phyloP scores from a whole-genome alignment of 2,797 vertebrate genomes.

The Nothura maculosa region DNA sequence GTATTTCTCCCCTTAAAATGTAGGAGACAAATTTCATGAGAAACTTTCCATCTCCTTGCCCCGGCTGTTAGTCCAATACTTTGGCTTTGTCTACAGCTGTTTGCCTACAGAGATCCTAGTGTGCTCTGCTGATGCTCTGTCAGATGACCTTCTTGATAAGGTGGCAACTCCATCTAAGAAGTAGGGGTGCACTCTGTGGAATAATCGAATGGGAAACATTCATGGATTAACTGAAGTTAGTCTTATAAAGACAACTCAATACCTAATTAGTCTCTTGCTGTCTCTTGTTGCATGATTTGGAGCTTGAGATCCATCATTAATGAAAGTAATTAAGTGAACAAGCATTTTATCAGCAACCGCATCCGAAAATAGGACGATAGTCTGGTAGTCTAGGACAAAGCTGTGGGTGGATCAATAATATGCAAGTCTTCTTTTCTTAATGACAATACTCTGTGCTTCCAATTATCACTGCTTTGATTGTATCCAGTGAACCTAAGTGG shows the following conservation, averaged over 20 bases:
- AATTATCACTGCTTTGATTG: slow-evolving; percentile 7
- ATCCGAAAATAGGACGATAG: neutral
- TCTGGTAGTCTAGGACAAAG: neutral
- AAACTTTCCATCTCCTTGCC: neutral
- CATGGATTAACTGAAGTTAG: neutral
- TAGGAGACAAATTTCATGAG: neutral
- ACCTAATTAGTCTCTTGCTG: slow-evolving; percentile 37
- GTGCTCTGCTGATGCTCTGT: neutral
- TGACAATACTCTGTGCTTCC: slow-evolving; percentile 3
- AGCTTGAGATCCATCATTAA: slow-evolving; percentile 38
- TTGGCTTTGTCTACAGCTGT: neutral
- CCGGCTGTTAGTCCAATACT: neutral
- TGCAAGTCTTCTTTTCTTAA: slow-evolving; percentile 7
- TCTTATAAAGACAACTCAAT: slow-evolving; percentile 26
- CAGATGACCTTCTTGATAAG: neutral
- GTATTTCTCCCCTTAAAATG: neutral
- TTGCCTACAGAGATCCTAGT: neutral
- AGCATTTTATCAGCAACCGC: slow-evolving; percentile 19
- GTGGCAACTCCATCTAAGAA: neutral
- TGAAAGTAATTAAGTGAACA: slow-evolving; percentile 63
- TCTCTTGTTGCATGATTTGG: slow-evolving; percentile 26
- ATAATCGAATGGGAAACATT: neutral
- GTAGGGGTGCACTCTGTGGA: neutral
- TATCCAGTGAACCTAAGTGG: neutral
- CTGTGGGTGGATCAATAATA: slow-evolving; percentile 44